Conservation (phyloP, 2,888 invertebrate species). For the Xestia xanthographa region DNA sequence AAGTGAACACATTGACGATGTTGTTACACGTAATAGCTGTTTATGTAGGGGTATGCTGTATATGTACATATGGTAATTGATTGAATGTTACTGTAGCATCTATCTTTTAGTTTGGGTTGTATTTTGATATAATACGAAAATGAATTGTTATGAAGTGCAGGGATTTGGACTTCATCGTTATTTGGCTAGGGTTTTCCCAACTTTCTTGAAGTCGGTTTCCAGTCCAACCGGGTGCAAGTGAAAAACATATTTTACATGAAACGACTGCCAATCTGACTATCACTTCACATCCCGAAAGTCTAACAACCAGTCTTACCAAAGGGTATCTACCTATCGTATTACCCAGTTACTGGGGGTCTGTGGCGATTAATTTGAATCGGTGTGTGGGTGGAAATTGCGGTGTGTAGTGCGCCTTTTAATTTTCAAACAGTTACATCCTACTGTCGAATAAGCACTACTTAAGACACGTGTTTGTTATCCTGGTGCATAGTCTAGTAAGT, state of each 20-base stretch:
- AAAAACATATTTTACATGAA: not conserved
- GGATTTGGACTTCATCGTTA: not conserved
- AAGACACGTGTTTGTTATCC: not conserved
- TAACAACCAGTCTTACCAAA: no score
- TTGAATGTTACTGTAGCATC: not conserved
- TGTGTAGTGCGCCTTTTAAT: not conserved
- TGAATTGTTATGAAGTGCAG: not conserved
- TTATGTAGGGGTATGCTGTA: not conserved
- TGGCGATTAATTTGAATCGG: not conserved
- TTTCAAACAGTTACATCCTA: not conserved
- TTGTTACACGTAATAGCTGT: slow-evolving; percentile 9
- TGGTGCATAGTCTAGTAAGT: not conserved
- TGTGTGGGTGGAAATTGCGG: not conserved
- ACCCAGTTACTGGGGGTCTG: not conserved
- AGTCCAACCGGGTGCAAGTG: not conserved
- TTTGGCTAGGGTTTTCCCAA: not conserved
- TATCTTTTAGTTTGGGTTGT: not conserved
- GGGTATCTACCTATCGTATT: no score
- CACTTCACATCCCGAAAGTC: no score
- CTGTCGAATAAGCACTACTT: not conserved
- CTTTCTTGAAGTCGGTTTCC: not conserved
- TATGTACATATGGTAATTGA: slow-evolving; percentile 4
- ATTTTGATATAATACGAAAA: not conserved
- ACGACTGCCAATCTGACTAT: no score
- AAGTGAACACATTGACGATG: not conserved